Percentiles rank a stretch among this genome's conserved stretches.
Conservation (phyloP, 2,797 vertebrate genomes). For the Capromys pilorides region DNA sequence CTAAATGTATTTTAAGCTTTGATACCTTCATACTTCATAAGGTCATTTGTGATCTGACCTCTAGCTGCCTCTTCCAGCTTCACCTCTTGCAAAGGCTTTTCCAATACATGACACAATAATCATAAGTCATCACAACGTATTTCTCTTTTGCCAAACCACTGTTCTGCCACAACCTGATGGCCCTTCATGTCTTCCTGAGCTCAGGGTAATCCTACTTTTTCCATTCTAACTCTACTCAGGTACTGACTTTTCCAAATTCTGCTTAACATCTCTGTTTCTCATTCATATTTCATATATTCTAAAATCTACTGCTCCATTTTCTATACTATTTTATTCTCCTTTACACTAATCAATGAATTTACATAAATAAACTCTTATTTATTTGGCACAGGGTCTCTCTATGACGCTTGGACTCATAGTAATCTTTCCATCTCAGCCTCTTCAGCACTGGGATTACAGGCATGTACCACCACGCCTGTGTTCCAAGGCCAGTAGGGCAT, state of each 20-base stretch:
- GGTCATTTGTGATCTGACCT: background rate
- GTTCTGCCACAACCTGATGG: background rate
- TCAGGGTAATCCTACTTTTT: background rate
- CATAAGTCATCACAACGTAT: background rate
- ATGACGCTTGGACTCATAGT: too few species aligned
- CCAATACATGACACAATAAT: background rate
- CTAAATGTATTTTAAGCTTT: background rate
- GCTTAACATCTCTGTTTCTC: background rate
- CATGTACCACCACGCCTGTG: too few species aligned
- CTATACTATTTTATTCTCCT: background rate
- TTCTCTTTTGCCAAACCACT: background rate
- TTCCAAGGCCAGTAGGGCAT: too few species aligned
- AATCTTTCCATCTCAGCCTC: too few species aligned
- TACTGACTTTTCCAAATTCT: background rate
- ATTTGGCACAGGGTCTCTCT: too few species aligned
- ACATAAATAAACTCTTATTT: background rate
- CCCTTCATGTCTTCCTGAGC: background rate
- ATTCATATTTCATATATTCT: background rate
- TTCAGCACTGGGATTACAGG: too few species aligned
- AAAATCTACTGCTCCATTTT: background rate
- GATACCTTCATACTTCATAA: background rate
- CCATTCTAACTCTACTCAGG: background rate
- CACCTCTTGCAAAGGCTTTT: background rate
- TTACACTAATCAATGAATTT: background rate
- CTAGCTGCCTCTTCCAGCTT: background rate